Percentiles rank a stretch among this genome's conserved stretches.
Evolutionary conservation across 2,888 invertebrate genomes (phyloP).

Genomic region (Flexamia atlantica): DNA sequence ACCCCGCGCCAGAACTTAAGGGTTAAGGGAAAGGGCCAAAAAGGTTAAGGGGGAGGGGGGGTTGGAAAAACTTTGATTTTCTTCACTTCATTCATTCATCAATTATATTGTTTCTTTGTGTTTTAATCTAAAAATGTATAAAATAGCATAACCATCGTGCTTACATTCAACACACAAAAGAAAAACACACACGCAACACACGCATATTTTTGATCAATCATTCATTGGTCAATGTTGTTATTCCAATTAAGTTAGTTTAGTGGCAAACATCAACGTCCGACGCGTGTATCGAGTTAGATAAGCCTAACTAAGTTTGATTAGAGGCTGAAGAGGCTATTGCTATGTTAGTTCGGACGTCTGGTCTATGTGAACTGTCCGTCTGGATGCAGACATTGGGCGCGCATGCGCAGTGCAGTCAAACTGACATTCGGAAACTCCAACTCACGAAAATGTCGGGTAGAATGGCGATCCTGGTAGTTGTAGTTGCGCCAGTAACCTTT

Average conservation of each 20-base stretch:
- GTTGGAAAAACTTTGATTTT: too few relatives aligned
- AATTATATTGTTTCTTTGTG: too few relatives aligned
- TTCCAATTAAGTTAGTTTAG: background rate
- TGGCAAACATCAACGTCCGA: background rate
- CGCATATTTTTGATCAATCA: too few relatives aligned
- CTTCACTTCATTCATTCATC: too few relatives aligned
- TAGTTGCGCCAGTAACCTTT: slow-evolving; percentile 29
- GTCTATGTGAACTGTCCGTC: background rate
- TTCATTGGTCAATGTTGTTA: too few relatives aligned
- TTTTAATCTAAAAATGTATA: too few relatives aligned
- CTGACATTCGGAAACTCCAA: slow-evolving; percentile 1
- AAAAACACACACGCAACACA: background rate
- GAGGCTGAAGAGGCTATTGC: slow-evolving; percentile 4
- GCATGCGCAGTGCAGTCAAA: background rate
- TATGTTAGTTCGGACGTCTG: slow-evolving; percentile 7
- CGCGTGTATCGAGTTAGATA: background rate
- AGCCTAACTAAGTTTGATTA: background rate
- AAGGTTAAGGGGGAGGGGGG: too few relatives aligned
- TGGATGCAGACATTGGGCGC: background rate
- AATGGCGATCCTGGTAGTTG: background rate
- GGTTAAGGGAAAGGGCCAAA: too few relatives aligned
- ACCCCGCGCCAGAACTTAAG: too few relatives aligned
- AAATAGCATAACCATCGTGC: background rate
- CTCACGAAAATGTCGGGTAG: slow-evolving; percentile 16
- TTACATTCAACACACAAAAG: background rate